Evolutionary conservation across 2,797 vertebrate genomes (phyloP).

Genomic region (Allobates femoralis): DNA sequence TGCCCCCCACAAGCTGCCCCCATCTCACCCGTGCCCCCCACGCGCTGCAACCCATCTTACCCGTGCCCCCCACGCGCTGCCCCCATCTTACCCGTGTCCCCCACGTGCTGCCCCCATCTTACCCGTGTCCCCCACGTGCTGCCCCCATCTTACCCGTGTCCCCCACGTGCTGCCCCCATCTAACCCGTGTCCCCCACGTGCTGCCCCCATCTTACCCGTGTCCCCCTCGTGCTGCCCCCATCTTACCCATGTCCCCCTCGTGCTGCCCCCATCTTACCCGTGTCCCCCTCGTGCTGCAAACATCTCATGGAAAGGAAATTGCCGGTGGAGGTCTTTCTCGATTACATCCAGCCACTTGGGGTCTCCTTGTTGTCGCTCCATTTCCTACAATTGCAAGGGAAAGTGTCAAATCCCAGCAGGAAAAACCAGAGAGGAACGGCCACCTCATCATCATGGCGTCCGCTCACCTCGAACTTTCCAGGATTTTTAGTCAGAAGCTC

Average conservation of each 20-base stretch:
- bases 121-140: too few relatives aligned
- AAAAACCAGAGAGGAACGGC: not conserved
- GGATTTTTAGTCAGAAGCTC: constrained; percentile 85
- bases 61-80: too few relatives aligned
- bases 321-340: constrained; percentile 90
- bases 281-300: constrained; percentile 89
- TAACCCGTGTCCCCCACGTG: too few relatives aligned
- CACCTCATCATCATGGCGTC: too few relatives aligned
- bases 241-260: not conserved
- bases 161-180: too few relatives aligned
- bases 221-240: not conserved
- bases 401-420: not conserved
- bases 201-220: too few relatives aligned
- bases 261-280: constrained; percentile 74
- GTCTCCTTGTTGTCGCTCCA: constrained; percentile 86
- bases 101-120: too few relatives aligned
- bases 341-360: constrained; percentile 93
- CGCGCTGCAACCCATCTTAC: too few relatives aligned
- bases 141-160: too few relatives aligned
- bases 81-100: too few relatives aligned
- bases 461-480: constrained; percentile 85
- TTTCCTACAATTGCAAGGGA: constrained; percentile 73
- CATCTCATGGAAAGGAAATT: constrained; percentile 93
- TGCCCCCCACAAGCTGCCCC: too few relatives aligned
- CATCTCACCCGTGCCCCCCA: too few relatives aligned